A percentile compares a stretch with the other conserved stretches of the same genome.
Conservation (phyloP, 2,113 vertebrate genomes). For the Coregonus clupeaformis region DNA sequence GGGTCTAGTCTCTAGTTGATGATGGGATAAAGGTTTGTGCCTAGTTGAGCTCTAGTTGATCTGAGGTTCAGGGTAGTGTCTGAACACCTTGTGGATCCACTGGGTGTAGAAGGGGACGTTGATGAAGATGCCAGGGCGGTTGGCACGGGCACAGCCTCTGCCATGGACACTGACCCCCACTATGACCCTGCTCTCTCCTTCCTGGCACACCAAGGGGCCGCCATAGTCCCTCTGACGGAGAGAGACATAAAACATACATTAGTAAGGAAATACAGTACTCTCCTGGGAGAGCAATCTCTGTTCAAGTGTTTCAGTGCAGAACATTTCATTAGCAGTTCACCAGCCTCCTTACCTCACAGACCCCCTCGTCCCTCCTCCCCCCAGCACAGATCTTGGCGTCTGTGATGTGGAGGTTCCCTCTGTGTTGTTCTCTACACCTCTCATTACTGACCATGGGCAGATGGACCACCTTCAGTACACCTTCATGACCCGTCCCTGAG, state of each 20-base stretch:
- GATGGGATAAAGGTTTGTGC: neutral
- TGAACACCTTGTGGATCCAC: slow-evolving; percentile 95
- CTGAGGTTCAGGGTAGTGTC: slow-evolving; percentile 64
- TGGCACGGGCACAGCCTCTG: slow-evolving; percentile 87
- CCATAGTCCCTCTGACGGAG: slow-evolving; percentile 88
- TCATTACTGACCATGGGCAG: slow-evolving; percentile 85
- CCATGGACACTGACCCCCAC: slow-evolving; percentile 93
- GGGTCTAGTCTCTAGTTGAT: neutral
- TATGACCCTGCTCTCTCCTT: slow-evolving; percentile 89
- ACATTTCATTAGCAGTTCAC: no score
- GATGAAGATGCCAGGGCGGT: slow-evolving; percentile 91
- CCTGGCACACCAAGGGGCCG: slow-evolving; percentile 92
- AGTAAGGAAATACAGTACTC: neutral
- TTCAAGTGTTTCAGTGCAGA: neutral
- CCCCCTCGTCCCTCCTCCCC: slow-evolving; percentile 85
- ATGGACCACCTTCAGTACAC: slow-evolving; percentile 82
- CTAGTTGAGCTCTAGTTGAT: slow-evolving; percentile 32
- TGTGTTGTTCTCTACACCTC: slow-evolving; percentile 85
- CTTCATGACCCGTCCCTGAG: slow-evolving; percentile 85
- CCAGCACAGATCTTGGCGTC: slow-evolving; percentile 93
- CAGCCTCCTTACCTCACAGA: slow-evolving; percentile 86
- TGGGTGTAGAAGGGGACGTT: slow-evolving; percentile 91
- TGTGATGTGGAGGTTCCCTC: slow-evolving; percentile 85
- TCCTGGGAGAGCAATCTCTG: neutral
- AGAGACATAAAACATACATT: slow-evolving; percentile 37